Evolutionary conservation across 2,888 invertebrate species (phyloP), one percentile per base, ranked within the genome.

Genomic region (Noctua janthina): DNA sequence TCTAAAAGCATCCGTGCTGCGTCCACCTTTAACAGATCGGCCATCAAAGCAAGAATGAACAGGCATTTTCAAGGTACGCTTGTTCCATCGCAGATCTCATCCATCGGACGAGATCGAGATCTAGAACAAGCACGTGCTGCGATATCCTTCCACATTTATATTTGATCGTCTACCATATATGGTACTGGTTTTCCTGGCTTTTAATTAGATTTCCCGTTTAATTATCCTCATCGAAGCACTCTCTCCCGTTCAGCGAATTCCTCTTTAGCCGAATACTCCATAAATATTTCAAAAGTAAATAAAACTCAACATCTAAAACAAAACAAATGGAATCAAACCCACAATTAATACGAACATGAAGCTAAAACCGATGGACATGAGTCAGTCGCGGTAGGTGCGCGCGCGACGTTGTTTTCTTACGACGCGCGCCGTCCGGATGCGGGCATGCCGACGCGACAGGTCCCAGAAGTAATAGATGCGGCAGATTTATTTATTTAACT

Each of bases 301-400:
- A 81, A 70, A 71, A 43, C 66, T 15, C 0, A 68, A 66, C 72
- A 87, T 69, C 39, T 23, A n/a, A 64, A 70, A 81, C 56, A 72
- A 78, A 85, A 78, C 70, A 66, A 70, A 70, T 56, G 64, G 29
- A 77, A 78, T 86, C 70, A 64, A 82, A 76, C 39, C 54, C 67
- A 81, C 76, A 88, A 88, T 84, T 80, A 78, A 78, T 88, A 88
- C 70, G 76, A 81, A 83, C 83, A 88, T 79, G 74, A 59, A 87
- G 68, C 79, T 79, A 82, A 87, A 87, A 85, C 82, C 76, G 87
- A 85, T 88, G 75, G 87, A 81, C 86, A 87, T 92, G 93, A 92
- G 90, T 92, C 93, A 92, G 86, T 82, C 89, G 91, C 90, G 85
- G 83, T 75, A 79, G 88, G 75, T 84, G 90, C 87, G 91, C 89